Evolutionary conservation across 92 coral and sea anemone species (phyloP), one percentile per base, ranked within the genome.

Genomic region (Zoanthus sociatus): DNA sequence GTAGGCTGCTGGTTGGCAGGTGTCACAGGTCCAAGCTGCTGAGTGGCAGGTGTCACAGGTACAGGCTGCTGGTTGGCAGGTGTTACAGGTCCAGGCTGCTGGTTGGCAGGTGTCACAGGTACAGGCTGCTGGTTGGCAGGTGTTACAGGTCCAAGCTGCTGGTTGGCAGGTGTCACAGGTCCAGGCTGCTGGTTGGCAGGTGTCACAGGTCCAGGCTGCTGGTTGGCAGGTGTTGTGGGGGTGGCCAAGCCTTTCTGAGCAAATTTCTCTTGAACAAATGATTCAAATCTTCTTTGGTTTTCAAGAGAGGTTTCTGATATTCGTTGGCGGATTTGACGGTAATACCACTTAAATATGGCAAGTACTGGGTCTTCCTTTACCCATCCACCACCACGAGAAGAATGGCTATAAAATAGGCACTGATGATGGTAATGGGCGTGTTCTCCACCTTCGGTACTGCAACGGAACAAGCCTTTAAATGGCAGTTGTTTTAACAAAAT

Each of bases 391-490:
- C 42, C 42, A 37, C 42, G 42, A 21, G 81, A n/a, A 45, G 82
- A 70, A 37, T 84, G 88, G 16, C 79, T 48, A 72, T 33, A 84
- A 51, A 67, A 73, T 6, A 82, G 76, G 69, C 86, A 82, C 37
- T 78, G 90, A 67, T 87, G 90, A 61, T 87, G 42, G 42, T 37
- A 37, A 37, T 37, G 42, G 42, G 42, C 42, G 2, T 37, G 42
- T 37, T 37, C 42, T 46, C 90, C 91, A 70, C 91, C 87, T 48
- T 88, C 91, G 7, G 87, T 88, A 4, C 79, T 50, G 14, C 86
- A 60, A 15, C 91, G 78, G 77, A 88, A 79, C 71, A 88, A 50
- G n/a, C 81, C 83, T 48, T 82, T 87, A 45, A 87, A 87, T 61
- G 90, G 90, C 53, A 87, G 45, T 12, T 84, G 9, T 47, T 33